phyloP scores from a whole-genome alignment of 2,797 vertebrate genomes.

The Acrocephalus scirpaceus region DNA sequence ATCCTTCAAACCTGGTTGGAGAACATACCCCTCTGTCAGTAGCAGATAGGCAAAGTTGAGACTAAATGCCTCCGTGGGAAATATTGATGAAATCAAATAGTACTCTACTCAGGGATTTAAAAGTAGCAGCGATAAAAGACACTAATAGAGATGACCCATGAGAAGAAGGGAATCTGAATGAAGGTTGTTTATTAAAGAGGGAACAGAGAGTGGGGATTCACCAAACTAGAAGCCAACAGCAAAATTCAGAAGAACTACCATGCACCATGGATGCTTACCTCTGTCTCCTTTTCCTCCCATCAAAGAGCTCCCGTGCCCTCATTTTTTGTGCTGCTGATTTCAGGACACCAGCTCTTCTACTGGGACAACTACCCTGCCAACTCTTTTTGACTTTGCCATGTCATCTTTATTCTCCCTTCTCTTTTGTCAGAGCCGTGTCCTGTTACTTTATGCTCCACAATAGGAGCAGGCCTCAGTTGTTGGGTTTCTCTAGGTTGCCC shows the following conservation, averaged over 20 bases:
- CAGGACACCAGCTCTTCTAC: neutral
- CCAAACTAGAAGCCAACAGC: neutral
- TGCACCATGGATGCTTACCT: neutral
- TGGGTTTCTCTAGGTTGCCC: neutral
- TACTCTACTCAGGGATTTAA: neutral
- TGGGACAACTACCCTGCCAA: neutral
- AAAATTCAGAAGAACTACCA: neutral
- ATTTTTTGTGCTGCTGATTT: neutral
- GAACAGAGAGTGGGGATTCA: neutral
- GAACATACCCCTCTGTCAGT: neutral
- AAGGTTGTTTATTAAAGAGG: neutral
- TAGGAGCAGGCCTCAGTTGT: accelerated
- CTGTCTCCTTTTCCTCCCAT: neutral
- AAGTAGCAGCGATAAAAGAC: neutral
- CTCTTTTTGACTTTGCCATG: neutral
- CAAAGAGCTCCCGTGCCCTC: neutral
- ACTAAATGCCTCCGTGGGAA: neutral
- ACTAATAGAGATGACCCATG: neutral
- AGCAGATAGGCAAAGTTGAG: neutral
- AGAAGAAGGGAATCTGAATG: neutral
- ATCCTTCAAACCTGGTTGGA: neutral
- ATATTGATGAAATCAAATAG: neutral
- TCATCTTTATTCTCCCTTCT: neutral
- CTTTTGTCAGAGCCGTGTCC: neutral
- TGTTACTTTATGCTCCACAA: neutral